Evolutionary conservation across 2,113 vertebrate species (phyloP).

Genomic region (Oncorhynchus mykiss): DNA sequence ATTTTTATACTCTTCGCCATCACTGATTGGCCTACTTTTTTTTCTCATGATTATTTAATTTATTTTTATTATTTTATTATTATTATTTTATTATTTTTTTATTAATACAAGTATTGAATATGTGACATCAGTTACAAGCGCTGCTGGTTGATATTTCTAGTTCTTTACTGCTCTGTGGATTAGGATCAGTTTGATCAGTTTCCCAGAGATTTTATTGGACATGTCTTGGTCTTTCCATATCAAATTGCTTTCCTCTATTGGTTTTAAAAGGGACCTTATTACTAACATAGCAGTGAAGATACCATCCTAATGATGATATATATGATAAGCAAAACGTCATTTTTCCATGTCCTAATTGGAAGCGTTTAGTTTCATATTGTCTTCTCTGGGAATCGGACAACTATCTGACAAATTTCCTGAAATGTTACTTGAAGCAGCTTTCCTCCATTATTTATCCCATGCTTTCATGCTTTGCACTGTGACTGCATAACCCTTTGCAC

Average conservation of each 20-base stretch:
- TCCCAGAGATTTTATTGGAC: conserved; percentile 55
- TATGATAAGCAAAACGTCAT: background rate
- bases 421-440: conserved; percentile 79
- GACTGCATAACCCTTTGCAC: too few relatives aligned
- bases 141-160: conserved; percentile 46
- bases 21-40: too few relatives aligned
- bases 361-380: background rate
- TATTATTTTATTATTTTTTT: too few relatives aligned
- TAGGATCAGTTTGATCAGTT: conserved; percentile 70
- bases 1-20: background rate
- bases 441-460: conserved; percentile 68
- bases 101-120: too few relatives aligned
- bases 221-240: conserved; percentile 1
- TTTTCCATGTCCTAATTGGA: background rate
- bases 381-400: conserved; percentile 83
- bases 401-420: conserved; percentile 84
- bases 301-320: background rate
- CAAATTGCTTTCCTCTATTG: background rate
- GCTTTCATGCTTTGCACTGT: conserved; percentile 92
- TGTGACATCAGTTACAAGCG: background rate
- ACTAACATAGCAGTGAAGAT: background rate
- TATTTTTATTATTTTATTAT: background rate
- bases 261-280: background rate
- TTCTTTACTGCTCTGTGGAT: conserved; percentile 52
- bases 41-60: too few relatives aligned